These are phyloP conservation scores for Tortrix viridana DNA, from an alignment of 2,888 invertebrate species.

Conservation along the genomic window DNA sequence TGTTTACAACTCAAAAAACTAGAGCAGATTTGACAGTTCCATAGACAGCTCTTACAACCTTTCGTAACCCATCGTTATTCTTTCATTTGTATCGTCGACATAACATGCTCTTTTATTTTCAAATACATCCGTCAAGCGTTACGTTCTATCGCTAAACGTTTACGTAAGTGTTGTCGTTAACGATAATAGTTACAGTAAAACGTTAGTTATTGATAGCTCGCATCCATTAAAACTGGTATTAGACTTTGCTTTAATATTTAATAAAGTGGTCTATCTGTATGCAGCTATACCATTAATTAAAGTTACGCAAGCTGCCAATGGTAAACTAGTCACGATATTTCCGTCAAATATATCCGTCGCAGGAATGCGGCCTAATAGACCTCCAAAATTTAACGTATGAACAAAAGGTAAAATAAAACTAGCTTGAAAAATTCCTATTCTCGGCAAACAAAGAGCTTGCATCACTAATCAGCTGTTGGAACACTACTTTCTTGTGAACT, in stretches of 20 bases:
- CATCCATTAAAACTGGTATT: slow-evolving; percentile 24
- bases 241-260: slow-evolving; percentile 9
- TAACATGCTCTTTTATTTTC: slow-evolving; percentile 37
- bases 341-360: slow-evolving; percentile 15
- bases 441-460: slow-evolving; percentile 31
- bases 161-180: slow-evolving; percentile 40
- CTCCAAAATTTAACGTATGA: slow-evolving; percentile 15
- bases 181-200: slow-evolving; percentile 43
- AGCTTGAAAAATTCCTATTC: slow-evolving; percentile 29
- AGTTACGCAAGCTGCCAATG: slow-evolving; percentile 28
- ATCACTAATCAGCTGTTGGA: slow-evolving; percentile 34
- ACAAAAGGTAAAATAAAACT: slow-evolving; percentile 23
- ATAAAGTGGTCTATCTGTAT: slow-evolving; percentile 4
- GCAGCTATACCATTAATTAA: slow-evolving; percentile 9
- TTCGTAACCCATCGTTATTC: slow-evolving; percentile 37
- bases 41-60: slow-evolving; percentile 31
- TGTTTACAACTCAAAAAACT: slow-evolving; percentile 20
- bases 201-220: slow-evolving; percentile 33
- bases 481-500: slow-evolving; percentile 31
- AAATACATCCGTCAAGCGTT: slow-evolving; percentile 33
- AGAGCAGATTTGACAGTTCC: slow-evolving; percentile 35
- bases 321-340: slow-evolving; percentile 26
- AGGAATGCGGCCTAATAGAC: slow-evolving; percentile 31
- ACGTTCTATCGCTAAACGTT: slow-evolving; percentile 35
- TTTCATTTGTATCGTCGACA: slow-evolving; percentile 37